These are phyloP conservation scores for Listrodromus nycthemerus DNA, from an alignment of 2,888 invertebrate species.

Conservation along the genomic window DNA sequence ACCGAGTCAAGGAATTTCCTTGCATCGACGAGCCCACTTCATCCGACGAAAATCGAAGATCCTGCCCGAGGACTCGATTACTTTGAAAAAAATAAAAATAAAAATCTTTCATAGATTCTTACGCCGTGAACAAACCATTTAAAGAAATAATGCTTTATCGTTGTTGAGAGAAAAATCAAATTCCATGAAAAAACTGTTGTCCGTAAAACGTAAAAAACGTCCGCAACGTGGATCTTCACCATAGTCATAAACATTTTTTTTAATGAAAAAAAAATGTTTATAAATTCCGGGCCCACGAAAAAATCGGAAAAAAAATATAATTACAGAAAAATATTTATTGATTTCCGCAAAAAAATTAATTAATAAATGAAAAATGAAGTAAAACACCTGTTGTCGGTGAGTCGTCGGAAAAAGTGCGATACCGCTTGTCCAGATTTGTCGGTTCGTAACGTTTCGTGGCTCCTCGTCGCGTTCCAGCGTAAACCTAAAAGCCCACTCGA, in stretches of 20 bases:
- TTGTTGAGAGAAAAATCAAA: too few species aligned
- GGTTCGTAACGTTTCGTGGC: neutral
- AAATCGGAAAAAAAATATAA: neutral
- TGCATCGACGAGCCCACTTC: constrained; percentile 41
- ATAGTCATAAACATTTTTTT: too few species aligned
- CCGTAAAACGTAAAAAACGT: neutral
- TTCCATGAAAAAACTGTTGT: too few species aligned
- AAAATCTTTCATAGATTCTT: neutral
- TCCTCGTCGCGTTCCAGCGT: neutral
- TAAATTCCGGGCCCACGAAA: too few species aligned
- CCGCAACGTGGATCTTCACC: too few species aligned
- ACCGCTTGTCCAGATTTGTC: neutral
- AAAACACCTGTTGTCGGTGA: neutral
- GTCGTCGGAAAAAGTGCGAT: neutral
- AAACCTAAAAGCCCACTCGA: constrained; percentile 54
- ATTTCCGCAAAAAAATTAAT: neutral
- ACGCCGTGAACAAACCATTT: neutral
- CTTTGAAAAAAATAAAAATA: neutral
- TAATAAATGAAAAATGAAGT: too few species aligned
- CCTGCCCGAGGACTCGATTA: constrained; percentile 17
- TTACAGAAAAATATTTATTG: neutral
- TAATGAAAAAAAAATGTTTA: too few species aligned
- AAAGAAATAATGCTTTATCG: too few species aligned
- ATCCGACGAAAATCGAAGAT: neutral
- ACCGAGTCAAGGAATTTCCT: constrained; percentile 38